Evolutionary conservation across 2,113 vertebrate genomes (phyloP).

Genomic region (Trochalopteron elliotii): DNA sequence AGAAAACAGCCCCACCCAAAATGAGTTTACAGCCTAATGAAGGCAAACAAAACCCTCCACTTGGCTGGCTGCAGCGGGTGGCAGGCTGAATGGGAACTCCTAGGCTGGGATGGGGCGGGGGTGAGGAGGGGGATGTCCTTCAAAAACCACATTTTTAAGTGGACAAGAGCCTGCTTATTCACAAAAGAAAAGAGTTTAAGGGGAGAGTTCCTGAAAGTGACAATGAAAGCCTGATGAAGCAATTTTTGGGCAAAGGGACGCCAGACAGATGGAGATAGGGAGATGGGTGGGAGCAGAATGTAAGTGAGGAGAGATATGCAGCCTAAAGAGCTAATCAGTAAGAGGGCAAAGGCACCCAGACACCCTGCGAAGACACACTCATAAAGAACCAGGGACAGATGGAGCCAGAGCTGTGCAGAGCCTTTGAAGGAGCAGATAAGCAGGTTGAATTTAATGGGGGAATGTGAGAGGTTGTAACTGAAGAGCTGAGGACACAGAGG

Average conservation of each 20-base stretch:
- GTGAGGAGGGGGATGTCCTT: neutral
- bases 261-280: conserved; percentile 49
- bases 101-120: neutral
- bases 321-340: conserved; percentile 59
- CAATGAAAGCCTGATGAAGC: conserved; percentile 13
- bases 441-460: conserved; percentile 59
- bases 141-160: neutral
- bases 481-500: conserved; percentile 45
- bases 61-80: conserved; percentile 8
- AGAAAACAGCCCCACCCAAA: conserved; percentile 60
- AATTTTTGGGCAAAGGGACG: conserved; percentile 10
- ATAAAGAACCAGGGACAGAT: conserved; percentile 61
- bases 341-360: conserved; percentile 56
- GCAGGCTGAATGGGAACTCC: conserved; percentile 11
- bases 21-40: conserved; percentile 63
- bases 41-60: conserved; percentile 54
- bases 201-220: conserved; percentile 36
- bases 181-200: neutral
- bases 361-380: conserved; percentile 52
- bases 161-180: neutral
- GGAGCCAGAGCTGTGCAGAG: conserved; percentile 52
- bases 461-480: conserved; percentile 63
- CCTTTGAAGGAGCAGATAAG: conserved; percentile 64
- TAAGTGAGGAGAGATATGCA: conserved; percentile 14
- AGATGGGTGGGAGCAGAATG: conserved; percentile 34